phyloP scores from a whole-genome alignment of 2,888 invertebrate species.

The Thecophora atra region DNA sequence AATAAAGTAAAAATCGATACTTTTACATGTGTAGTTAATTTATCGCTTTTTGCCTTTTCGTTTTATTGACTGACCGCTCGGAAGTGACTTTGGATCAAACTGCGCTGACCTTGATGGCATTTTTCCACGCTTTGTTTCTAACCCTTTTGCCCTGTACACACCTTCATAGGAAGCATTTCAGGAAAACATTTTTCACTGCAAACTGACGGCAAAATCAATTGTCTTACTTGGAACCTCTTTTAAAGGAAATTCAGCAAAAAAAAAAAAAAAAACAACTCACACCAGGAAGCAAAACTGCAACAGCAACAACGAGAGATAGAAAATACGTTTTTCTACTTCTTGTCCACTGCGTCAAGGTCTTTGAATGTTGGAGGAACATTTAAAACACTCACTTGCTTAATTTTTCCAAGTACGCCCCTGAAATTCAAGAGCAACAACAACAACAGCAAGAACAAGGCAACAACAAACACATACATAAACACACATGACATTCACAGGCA shows the following conservation, averaged over 20 bases:
- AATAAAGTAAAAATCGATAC: conserved; percentile 11
- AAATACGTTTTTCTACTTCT: neutral
- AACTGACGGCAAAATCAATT: conserved; percentile 9
- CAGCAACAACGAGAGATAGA: neutral
- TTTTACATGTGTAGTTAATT: neutral
- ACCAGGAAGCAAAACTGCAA: neutral
- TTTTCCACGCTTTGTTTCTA: neutral
- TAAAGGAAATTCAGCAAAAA: neutral
- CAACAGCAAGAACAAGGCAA: conserved; percentile 8
- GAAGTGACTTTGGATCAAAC: conserved; percentile 15
- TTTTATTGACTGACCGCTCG: neutral
- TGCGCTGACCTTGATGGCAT: conserved; percentile 13
- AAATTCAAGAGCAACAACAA: neutral
- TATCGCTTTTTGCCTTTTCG: neutral
- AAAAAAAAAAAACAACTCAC: neutral
- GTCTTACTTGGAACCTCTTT: neutral
- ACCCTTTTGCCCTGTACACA: no score
- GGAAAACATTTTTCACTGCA: neutral
- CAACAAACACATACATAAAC: neutral
- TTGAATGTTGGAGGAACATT: conserved; percentile 3
- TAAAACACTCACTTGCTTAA: conserved; percentile 12
- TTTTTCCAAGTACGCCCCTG: neutral
- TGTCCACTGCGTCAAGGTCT: conserved; percentile 7
- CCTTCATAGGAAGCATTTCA: no score
- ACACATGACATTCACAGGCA: neutral